Evolutionary conservation across 1,140 invertebrate species (phyloP), one percentile per base, ranked within the genome.

Genomic region (Doryteuthis pealeii): DNA sequence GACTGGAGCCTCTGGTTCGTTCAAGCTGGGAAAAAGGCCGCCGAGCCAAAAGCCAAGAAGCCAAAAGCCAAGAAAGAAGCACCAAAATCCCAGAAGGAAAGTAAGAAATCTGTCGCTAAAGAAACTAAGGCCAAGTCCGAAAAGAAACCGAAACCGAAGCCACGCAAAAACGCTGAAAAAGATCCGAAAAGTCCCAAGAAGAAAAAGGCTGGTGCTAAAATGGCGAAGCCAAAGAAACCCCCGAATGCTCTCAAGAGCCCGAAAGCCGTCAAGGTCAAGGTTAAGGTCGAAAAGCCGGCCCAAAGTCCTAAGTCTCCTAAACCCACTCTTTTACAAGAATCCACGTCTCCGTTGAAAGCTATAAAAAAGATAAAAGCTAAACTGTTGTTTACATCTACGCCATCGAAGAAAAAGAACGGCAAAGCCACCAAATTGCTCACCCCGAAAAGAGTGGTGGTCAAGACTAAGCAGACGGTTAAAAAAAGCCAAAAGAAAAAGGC

Each of bases 1-100:
- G 69, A 84, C 78, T 18, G 87, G 87, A n/a, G 87, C 86, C 6
- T 81, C 85, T 32, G 87, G 86, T 22, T 84, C 82, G 10, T 88
- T 88, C 82, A 81, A 78, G 74, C 71, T 87, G 14, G 86, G 84
- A 35, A 84, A 81, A 45, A 5, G 40, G 71, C 71, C 49, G 70
- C 74, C 30, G 71, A 67, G 35, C 58, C 72, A 32, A 18, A 28
- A 30, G 28, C n/a, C 10, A 75, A 75, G 32, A 81, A 78, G 30
- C 68, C 73, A 31, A 79, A 79, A 35, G 77, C 72, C 14, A 81
- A 80, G 71, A 78, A 78, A 65, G 71, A 74, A 33, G 66, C 70
- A 4, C 68, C 30, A 32, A 80, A 77, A 72, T 65, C 76, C 30
- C 80, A 81, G 72, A 84, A 82, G 72, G 77, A 76, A 4, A 72